Evolutionary conservation across 2,888 invertebrate genomes (phyloP), one percentile per base, ranked within the genome.

Genomic region (Melolontha melolontha): DNA sequence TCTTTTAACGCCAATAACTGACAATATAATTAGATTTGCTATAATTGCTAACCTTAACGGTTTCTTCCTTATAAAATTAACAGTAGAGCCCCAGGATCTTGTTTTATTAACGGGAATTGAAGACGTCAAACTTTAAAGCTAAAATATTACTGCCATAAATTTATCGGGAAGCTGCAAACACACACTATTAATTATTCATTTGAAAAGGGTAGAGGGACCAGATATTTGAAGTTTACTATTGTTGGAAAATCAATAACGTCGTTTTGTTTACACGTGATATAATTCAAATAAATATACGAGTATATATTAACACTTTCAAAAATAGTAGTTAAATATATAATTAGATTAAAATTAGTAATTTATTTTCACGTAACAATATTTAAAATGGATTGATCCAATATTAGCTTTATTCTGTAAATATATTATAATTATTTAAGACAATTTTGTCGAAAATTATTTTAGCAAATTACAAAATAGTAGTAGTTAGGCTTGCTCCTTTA

Each of bases 101-200:
- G 17, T 7, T 54, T 54, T 54, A 12, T 16, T 54, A 54, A 11
- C 17, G 8, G 17, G 54, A 39, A 54, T 54, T 16, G 16, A 10
- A 40, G 54, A 40, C 16, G 40, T 41, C 54, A 39, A 54, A 40
- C 54, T 54, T 52, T 39, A 39, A 5, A 54, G 16, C 16, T 54
- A 40, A 52, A 52, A 52, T 52, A 52, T 52, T 54, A 39, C 16
- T 4, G 17, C 39, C 17, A 41, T 40, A 54, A 54, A 54, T 54
- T 39, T 54, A 29, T 16, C 40, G 40, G 16, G 14, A 40, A 54
- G 22, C 40, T 54, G 16, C 40, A 40, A 40, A 39, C 40, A 54
- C 54, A 54, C 22, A 54, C 17, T 40, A 39, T 54, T 54, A 54
- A 54, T 54, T 54, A 54, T 54, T 54, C 17, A 41, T 8, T 16